Percentiles rank a stretch among this genome's conserved stretches.
Evolutionary conservation across 2,113 vertebrate species (phyloP).

Genomic region (Heterotilapia buettikoferi): DNA sequence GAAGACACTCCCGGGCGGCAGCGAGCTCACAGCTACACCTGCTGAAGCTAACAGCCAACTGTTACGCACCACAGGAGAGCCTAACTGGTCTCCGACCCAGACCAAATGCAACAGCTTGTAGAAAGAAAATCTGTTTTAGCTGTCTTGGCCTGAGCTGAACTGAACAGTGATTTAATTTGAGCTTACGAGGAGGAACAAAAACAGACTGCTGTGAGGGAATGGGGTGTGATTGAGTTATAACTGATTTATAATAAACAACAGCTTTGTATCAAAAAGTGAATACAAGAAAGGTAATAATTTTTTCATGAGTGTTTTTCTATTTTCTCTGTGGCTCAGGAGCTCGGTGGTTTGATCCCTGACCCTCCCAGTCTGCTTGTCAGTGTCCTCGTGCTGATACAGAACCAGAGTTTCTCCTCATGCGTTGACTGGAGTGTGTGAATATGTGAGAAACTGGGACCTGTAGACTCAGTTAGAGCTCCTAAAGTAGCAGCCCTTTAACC

Average conservation of each 20-base stretch:
- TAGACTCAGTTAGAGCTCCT: background rate
- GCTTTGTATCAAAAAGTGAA: background rate
- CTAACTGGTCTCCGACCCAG: rapidly evolving
- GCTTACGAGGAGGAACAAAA: background rate
- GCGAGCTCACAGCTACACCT: background rate
- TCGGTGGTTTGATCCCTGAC: background rate
- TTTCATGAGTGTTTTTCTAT: background rate
- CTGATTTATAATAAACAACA: background rate
- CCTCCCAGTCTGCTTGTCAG: background rate
- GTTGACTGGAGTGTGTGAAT: rapidly evolving
- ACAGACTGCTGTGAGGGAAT: background rate
- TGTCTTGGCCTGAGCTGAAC: background rate
- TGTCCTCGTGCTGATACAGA: background rate
- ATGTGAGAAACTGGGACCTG: background rate
- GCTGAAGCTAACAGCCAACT: background rate
- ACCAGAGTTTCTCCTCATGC: background rate
- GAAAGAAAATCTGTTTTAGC: background rate
- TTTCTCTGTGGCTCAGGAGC: background rate
- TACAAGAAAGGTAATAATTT: background rate
- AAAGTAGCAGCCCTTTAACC: background rate
- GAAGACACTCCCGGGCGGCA: background rate
- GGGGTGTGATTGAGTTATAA: rapidly evolving
- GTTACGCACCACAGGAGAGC: background rate
- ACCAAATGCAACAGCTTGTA: background rate
- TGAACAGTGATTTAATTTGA: background rate